Evolutionary conservation across 2,888 invertebrate species (phyloP).

Genomic region (Alentia gelatinosa): DNA sequence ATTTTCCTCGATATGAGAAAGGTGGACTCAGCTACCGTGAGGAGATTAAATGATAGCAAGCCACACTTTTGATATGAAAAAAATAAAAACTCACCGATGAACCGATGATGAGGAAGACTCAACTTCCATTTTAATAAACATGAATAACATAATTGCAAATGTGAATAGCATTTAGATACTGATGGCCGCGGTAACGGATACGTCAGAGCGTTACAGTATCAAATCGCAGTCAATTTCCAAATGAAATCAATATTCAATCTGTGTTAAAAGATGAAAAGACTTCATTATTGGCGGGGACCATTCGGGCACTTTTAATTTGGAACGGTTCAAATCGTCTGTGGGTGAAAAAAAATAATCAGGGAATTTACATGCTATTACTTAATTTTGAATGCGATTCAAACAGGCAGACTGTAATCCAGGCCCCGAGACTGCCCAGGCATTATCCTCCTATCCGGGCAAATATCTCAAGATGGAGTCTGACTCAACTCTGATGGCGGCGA

Average conservation of each 20-base stretch:
- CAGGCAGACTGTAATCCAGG: background rate
- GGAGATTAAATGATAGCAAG: too few relatives aligned
- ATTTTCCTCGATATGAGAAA: too few relatives aligned
- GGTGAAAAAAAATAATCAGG: background rate
- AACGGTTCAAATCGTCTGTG: background rate
- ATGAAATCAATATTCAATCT: background rate
- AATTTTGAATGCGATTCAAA: background rate
- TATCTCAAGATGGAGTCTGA: background rate
- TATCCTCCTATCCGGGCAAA: background rate
- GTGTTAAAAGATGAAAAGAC: background rate
- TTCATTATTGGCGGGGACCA: background rate
- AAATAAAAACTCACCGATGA: too few relatives aligned
- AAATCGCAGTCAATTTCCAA: background rate
- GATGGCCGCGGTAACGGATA: background rate
- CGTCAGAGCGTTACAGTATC: background rate
- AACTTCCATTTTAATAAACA: too few relatives aligned
- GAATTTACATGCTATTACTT: constrained; percentile 16
- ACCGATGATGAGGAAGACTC: too few relatives aligned
- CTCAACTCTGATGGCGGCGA: background rate
- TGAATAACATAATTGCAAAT: background rate
- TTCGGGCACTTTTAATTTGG: background rate
- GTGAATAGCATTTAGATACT: background rate
- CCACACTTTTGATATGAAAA: too few relatives aligned
- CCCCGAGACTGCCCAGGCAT: background rate
- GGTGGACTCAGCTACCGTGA: too few relatives aligned